These are phyloP conservation scores for Arbacia lixula DNA, from an alignment of 53 echinoderm and acorn worm genomes.

Conservation along the genomic window DNA sequence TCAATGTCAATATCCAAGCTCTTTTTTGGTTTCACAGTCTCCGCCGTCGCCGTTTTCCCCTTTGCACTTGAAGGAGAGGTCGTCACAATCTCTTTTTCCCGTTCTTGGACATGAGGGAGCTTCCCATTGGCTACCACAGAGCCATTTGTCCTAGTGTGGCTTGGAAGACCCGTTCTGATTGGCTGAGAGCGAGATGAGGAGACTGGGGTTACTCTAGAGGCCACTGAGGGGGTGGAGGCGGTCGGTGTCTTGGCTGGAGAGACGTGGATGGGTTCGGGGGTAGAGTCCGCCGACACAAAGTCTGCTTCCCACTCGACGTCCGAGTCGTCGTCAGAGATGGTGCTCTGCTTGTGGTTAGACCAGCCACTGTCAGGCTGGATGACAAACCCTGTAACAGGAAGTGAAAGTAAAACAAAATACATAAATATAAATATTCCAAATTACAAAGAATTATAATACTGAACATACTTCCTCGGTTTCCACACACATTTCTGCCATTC, in stretches of 20 bases:
- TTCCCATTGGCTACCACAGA: constrained; percentile 33
- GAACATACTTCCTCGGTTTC: too few species aligned
- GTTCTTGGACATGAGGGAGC: constrained; percentile 17
- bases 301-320: constrained; percentile 77
- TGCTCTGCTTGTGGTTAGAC: too few species aligned
- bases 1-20: constrained; percentile 73
- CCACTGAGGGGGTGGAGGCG: background rate
- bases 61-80: background rate
- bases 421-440: too few species aligned
- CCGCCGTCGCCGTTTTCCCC: background rate
- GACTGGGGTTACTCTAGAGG: background rate
- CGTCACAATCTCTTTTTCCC: constrained; percentile 31
- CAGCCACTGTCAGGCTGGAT: too few species aligned
- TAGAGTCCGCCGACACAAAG: constrained; percentile 71
- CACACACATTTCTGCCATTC: too few species aligned
- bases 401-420: too few species aligned
- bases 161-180: constrained; percentile 44
- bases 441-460: too few species aligned
- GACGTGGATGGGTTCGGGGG: constrained; percentile 38
- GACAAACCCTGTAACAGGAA: too few species aligned
- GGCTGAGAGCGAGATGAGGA: background rate
- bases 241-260: constrained; percentile 6
- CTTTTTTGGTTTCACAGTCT: constrained; percentile 28
- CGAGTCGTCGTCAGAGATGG: constrained; percentile 37
- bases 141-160: constrained; percentile 27